A percentile compares a stretch with the other conserved stretches of the same genome.
Conservation (phyloP, 2,888 invertebrate species). For the Tubulanus polymorphus region DNA sequence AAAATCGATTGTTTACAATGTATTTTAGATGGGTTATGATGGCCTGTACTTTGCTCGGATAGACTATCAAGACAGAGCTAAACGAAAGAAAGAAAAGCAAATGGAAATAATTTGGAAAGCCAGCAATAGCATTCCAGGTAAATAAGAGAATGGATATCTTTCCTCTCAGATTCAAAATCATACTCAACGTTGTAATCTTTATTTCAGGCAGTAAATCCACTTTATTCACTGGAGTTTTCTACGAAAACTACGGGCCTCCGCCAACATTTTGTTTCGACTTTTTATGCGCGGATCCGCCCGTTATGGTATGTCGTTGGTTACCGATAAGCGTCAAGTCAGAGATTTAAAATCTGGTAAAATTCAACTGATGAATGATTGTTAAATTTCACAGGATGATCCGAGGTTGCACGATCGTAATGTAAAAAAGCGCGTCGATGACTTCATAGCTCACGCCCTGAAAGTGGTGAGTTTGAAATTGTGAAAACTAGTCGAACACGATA, state of each 20-base stretch:
- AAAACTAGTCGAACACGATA: no score
- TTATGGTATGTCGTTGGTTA: slow-evolving; percentile 55
- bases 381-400: slow-evolving; percentile 65
- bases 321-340: not conserved
- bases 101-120: slow-evolving; percentile 83
- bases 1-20: not conserved
- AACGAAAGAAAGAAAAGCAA: slow-evolving; percentile 60
- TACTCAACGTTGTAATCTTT: no score
- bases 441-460: no score
- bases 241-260: slow-evolving; percentile 58
- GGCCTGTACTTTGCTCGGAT: slow-evolving; percentile 81
- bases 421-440: slow-evolving; percentile 61
- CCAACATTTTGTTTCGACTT: slow-evolving; percentile 90
- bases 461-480: no score
- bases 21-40: slow-evolving; percentile 81
- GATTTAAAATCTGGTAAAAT: no score
- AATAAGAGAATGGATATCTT: no score
- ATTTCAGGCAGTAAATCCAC: not conserved
- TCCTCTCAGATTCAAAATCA: no score
- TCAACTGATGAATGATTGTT: not conserved
- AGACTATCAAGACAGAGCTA: slow-evolving; percentile 75
- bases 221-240: slow-evolving; percentile 50
- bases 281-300: slow-evolving; percentile 72
- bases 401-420: slow-evolving; percentile 80
- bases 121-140: slow-evolving; percentile 63